Conservation (phyloP, 2,797 vertebrate genomes). For the Megalops cyprinoides region DNA sequence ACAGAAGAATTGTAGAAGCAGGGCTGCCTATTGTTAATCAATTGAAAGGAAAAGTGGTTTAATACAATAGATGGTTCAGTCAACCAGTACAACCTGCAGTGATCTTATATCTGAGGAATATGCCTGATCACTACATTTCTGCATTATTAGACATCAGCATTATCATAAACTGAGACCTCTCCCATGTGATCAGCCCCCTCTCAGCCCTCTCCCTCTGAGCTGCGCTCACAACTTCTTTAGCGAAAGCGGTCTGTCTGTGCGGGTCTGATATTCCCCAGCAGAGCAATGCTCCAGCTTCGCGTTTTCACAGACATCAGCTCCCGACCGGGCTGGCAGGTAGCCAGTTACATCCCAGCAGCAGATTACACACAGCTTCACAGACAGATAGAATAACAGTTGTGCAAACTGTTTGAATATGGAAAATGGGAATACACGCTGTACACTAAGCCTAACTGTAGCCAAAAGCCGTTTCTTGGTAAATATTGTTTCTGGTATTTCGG, state of each 20-base stretch:
- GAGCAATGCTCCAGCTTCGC: neutral
- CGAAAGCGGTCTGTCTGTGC: neutral
- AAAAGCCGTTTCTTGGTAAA: too few species aligned
- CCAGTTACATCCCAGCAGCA: constrained; percentile 27
- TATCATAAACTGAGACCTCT: neutral
- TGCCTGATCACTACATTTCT: neutral
- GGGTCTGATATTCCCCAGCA: neutral
- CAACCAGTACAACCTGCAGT: too few species aligned
- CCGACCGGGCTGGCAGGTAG: constrained; percentile 19
- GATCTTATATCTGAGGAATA: neutral
- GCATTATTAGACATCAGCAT: too few species aligned
- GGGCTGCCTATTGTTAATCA: too few species aligned
- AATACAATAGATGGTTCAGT: too few species aligned
- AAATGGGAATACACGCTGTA: too few species aligned
- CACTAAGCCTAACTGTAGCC: too few species aligned
- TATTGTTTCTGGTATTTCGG: too few species aligned
- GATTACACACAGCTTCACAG: constrained; percentile 26
- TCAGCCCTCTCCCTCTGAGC: neutral
- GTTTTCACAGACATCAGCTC: neutral
- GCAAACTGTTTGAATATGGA: too few species aligned
- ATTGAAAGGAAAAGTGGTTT: too few species aligned
- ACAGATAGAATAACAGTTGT: constrained; percentile 26
- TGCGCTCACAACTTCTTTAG: neutral
- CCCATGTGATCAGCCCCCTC: neutral
- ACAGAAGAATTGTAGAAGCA: too few species aligned